Evolutionary conservation across 2,113 vertebrate species (phyloP), one percentile per base, ranked within the genome.

Genomic region (Notothenia rossii): DNA sequence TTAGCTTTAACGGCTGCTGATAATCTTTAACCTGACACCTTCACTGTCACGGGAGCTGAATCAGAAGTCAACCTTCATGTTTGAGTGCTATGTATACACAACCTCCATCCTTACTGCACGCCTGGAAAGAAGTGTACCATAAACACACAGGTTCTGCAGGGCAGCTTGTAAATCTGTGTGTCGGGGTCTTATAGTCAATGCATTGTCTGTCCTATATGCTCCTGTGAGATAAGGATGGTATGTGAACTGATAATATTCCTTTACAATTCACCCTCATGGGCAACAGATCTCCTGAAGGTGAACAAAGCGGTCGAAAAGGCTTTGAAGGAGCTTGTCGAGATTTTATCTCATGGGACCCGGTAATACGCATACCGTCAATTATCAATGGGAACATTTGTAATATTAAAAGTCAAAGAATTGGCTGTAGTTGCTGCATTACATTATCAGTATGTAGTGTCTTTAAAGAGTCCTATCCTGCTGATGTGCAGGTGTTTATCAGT

Each of bases 1-100:
- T 29, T 49, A n/a, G 51, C 29, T 59, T 76, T 69, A 36, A 65
- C 55, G 29, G 3, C 45, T 60, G 65, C 22, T 65, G 48, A 72
- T 66, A 70, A 79, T 72, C 10, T 72, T 87, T 81, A 89, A 84
- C 75, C 33, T 8, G 62, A 71, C 49, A 62, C 81, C 36, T 68
- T 75, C 20, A 20, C 20, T 22, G 58, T 76, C 75, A 75, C 20
- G 9, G 40, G 61, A 81, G 49, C 17, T 54, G 70, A 75, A 55
- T 20, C 67, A 51, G 12, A 61, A 63, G 59, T 56, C 60, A 40
- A 69, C 81, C 56, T 25, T 56, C 67, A 77, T 50, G 62, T 77
- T n/a, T 81, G 60, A 69, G 12, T 12, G 50, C 22, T 66, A 43
- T 86, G 51, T 81, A 17, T 13, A 81, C 56, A 83, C 29, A 76